Percentiles rank a stretch among this genome's conserved stretches.
phyloP scores from a whole-genome alignment of 1,140 invertebrate species.

The Halesus radiatus region DNA sequence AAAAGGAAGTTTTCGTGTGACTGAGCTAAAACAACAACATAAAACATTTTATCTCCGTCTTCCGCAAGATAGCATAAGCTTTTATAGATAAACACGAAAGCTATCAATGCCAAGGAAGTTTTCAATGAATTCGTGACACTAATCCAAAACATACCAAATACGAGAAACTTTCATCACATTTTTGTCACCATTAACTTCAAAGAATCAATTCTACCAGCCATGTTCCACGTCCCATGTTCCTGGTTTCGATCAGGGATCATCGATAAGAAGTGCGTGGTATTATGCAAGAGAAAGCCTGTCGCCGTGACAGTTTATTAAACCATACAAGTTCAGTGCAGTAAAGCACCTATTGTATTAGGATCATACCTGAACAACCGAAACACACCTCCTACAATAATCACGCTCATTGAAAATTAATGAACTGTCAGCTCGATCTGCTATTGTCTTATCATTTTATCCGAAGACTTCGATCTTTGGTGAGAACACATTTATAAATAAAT shows the following conservation, averaged over 20 bases:
- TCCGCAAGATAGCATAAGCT: no score
- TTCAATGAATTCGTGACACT: no score
- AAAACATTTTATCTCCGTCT: no score
- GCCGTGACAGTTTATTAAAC: constrained; percentile 5
- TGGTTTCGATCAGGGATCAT: neutral
- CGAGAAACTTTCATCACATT: no score
- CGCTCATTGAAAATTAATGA: constrained; percentile 11
- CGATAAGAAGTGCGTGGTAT: constrained; percentile 4
- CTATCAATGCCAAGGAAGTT: no score
- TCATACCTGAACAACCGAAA: constrained; percentile 3
- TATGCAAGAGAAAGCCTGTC: constrained; percentile 8
- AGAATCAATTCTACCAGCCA: no score
- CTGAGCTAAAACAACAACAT: no score
- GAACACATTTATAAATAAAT: neutral
- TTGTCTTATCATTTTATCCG: constrained; percentile 9
- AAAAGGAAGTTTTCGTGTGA: no score
- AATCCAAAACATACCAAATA: no score
- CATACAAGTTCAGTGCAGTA: constrained; percentile 1
- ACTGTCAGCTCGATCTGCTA: neutral
- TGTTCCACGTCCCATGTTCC: no score
- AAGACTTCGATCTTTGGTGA: neutral
- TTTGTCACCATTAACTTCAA: no score
- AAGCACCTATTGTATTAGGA: constrained; percentile 15
- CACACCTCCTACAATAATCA: neutral
- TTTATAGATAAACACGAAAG: no score